Evolutionary conservation across 53 echinoderm and acorn worm genomes (phyloP).

Genomic region (Holothuria scabra): DNA sequence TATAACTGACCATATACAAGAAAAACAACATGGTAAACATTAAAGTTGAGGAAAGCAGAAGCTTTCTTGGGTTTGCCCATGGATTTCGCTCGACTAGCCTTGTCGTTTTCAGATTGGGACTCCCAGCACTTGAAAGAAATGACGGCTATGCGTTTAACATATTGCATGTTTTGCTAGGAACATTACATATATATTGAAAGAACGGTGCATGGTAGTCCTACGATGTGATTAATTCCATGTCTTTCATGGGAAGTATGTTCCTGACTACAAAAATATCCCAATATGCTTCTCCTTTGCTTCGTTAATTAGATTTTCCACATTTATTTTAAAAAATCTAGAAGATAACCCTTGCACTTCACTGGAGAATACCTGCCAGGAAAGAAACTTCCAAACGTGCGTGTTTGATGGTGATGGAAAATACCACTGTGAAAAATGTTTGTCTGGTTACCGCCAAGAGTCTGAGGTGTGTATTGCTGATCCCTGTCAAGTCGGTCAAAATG

Average conservation of each 20-base stretch:
- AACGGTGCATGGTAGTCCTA: too few species aligned
- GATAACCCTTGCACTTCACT: conserved; percentile 13
- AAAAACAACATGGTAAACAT: not conserved
- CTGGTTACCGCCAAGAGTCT: conserved; percentile 29
- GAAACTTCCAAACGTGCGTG: conserved; percentile 27
- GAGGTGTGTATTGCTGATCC: not conserved
- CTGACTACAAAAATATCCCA: too few species aligned
- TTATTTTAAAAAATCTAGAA: not conserved
- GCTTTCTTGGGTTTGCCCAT: not conserved
- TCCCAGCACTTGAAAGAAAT: too few species aligned
- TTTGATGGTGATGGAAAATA: conserved; percentile 9
- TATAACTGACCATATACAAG: too few species aligned
- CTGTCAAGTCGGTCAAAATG: conserved; percentile 15
- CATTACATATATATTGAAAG: too few species aligned
- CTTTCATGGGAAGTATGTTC: too few species aligned
- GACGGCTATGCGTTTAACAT: too few species aligned
- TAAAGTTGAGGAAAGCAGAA: not conserved
- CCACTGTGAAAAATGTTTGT: conserved; percentile 40
- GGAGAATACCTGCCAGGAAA: conserved; percentile 5
- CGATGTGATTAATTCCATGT: too few species aligned
- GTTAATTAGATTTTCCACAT: too few species aligned
- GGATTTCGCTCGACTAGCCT: not conserved
- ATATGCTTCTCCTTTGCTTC: too few species aligned
- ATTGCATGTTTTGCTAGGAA: too few species aligned
- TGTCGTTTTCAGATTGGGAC: too few species aligned